Evolutionary conservation across 1,140 invertebrate genomes (phyloP), one percentile per base, ranked within the genome.

Genomic region (Lamellibrachia luymesi): DNA sequence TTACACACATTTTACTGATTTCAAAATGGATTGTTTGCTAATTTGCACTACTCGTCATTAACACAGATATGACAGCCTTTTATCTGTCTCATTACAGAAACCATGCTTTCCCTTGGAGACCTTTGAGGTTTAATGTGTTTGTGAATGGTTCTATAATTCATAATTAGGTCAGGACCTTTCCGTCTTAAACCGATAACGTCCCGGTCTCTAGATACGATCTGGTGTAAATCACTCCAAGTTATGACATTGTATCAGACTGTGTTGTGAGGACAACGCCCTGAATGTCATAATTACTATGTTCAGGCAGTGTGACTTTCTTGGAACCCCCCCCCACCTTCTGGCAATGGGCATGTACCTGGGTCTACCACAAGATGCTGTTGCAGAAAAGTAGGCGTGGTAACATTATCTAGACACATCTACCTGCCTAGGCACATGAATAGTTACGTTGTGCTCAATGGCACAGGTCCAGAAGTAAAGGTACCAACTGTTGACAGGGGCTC

Each of bases 331-430:
- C 64, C 13, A 10, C 64, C 64, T 22, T 4, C 64, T 22, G 64
- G 64, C 64, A 80, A 10, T 80, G 64, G 2, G 17, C 25, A 80
- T 17, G 64, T 80, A 80, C 64, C 2, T 22, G 64, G 64, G 64
- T 22, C 13, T 6, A 13, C 13, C 13, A 80, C 13, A 80, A 22
- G 64, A 80, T 80, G 64, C 25, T 80, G 64, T 80, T 80, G 64
- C 64, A 80, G 38, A 80, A 80, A 80, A 80, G 64, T 80, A 80
- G 64, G 64, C 64, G 64, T 80, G 64, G 64, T 80, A 80, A 80
- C 64, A 80, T 22, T 22, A 80, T 80, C 64, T 80, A 80, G 64
- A 80, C 64, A 80, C 64, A 80, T 80, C 64, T 80, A 80, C 25
- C 64, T 22, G 64, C 64, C 64, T 80, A 80, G 13, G 64, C 7